Evolutionary conservation across 1,140 invertebrate genomes (phyloP).

Genomic region (Papilio glaucus): DNA sequence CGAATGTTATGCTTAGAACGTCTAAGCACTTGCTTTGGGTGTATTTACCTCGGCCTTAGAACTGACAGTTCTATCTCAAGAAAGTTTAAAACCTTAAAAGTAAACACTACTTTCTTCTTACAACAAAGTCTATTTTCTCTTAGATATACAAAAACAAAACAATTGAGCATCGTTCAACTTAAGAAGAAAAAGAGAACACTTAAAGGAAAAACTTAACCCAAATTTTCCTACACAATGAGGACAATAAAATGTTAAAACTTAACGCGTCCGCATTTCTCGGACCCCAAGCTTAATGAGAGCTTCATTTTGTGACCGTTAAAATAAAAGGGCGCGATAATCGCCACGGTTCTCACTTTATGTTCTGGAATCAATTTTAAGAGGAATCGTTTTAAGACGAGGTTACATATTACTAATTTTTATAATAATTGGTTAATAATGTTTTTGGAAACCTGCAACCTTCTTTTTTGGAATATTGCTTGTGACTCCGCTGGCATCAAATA

Average conservation of each 20-base stretch:
- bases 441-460: no score
- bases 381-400: neutral
- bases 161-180: neutral
- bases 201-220: conserved; percentile 17
- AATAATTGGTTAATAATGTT: no score
- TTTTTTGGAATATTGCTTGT: no score
- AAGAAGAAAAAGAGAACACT: neutral
- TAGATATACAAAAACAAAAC: neutral
- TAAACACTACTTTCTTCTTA: neutral
- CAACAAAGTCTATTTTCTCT: no score
- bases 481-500: no score
- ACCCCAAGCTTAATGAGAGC: conserved; percentile 3
- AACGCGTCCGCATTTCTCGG: conserved; percentile 17
- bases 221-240: conserved; percentile 6
- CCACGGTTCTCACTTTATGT: neutral
- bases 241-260: conserved; percentile 19
- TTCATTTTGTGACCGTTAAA: conserved; percentile 1
- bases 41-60: no score
- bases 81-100: neutral
- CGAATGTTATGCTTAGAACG: no score
- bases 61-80: neutral
- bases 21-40: no score
- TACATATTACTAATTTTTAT: no score
- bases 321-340: neutral
- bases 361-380: neutral